Percentiles rank a stretch among this genome's conserved stretches.
These are phyloP conservation scores for Papilio helenus DNA, from an alignment of 1,140 invertebrate species.

Conservation along the genomic window DNA sequence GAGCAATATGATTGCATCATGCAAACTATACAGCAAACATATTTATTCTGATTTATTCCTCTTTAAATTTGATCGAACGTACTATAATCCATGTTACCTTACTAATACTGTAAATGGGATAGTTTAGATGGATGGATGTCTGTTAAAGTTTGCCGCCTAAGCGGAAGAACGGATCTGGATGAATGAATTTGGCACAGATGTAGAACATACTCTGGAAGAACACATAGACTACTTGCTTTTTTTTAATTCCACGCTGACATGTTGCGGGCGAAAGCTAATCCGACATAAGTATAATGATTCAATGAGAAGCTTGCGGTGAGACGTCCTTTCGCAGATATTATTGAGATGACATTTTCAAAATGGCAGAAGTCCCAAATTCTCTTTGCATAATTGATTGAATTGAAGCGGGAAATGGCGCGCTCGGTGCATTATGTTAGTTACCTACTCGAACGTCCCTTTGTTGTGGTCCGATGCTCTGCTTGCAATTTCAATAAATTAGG, in stretches of 20 bases:
- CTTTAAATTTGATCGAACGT: neutral
- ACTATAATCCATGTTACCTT: neutral
- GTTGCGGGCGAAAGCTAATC: too few relatives aligned
- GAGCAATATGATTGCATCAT: neutral
- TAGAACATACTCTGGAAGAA: too few relatives aligned
- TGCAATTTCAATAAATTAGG: neutral
- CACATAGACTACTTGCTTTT: too few relatives aligned
- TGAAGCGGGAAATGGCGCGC: conserved; percentile 2
- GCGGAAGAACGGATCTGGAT: too few relatives aligned
- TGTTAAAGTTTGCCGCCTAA: too few relatives aligned
- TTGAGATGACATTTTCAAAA: conserved; percentile 5
- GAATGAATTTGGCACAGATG: too few relatives aligned
- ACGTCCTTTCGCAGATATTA: neutral
- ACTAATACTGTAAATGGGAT: too few relatives aligned
- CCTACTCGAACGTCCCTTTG: neutral
- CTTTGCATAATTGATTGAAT: conserved; percentile 10
- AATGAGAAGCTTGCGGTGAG: neutral
- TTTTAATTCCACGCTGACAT: too few relatives aligned
- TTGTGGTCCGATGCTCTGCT: too few relatives aligned
- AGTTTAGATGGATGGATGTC: too few relatives aligned
- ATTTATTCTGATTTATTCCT: too few relatives aligned
- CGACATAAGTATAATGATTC: too few relatives aligned
- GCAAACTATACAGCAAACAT: neutral
- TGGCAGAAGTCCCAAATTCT: conserved; percentile 1
- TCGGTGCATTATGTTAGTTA: neutral